Conservation (phyloP, 2,888 invertebrate genomes). For the Leucoptera coffeella region DNA sequence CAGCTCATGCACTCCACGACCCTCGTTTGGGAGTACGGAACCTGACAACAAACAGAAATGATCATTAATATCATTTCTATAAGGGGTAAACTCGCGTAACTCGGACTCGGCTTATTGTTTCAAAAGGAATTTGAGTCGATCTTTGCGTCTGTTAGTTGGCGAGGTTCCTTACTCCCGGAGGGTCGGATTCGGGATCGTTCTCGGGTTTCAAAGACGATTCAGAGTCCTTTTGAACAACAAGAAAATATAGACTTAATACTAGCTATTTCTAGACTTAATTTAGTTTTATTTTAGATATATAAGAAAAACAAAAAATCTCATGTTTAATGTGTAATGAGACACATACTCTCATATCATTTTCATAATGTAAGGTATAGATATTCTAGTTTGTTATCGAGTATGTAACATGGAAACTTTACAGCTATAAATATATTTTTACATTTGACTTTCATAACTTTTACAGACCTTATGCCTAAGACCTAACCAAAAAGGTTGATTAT, state of each 20-base stretch:
- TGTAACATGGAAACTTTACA: too few species aligned
- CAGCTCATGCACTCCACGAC: conserved; percentile 27
- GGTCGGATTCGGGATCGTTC: conserved; percentile 14
- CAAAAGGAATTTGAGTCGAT: conserved; percentile 53
- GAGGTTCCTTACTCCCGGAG: conserved; percentile 44
- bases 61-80: conserved; percentile 47
- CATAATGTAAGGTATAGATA: too few species aligned
- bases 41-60: conserved; percentile 57
- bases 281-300: too few species aligned
- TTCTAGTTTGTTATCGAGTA: too few species aligned
- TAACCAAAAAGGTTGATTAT: too few species aligned
- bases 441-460: too few species aligned
- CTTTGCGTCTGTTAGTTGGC: conserved; percentile 51
- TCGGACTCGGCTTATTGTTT: conserved; percentile 14
- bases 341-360: too few species aligned
- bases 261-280: too few species aligned
- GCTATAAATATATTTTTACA: too few species aligned
- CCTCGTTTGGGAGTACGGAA: conserved; percentile 46
- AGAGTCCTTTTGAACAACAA: conserved; percentile 49
- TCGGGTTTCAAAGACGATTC: conserved; percentile 45
- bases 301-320: conserved; percentile 12
- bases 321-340: too few species aligned
- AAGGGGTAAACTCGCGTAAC: conserved; percentile 10
- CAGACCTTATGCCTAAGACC: too few species aligned
- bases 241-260: conserved; percentile 2